Conservation (phyloP, 2,113 vertebrate genomes). For the Sinocyclocheilus maitianheensis region DNA sequence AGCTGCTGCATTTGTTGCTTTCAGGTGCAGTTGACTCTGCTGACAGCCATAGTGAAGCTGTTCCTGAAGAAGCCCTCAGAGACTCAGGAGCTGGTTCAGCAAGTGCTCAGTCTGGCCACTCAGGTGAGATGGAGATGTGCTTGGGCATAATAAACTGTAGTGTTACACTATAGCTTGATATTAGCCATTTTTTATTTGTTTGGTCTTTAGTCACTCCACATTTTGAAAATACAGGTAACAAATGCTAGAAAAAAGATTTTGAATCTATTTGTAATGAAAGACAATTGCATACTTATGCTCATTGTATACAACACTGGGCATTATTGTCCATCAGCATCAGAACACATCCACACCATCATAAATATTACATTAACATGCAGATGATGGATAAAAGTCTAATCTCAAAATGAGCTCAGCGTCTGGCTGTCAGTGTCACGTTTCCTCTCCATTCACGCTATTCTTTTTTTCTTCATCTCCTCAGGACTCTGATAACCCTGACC, state of each 20-base stretch:
- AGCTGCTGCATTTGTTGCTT: not conserved
- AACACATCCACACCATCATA: not conserved
- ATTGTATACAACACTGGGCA: not conserved
- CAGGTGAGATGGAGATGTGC: slow-evolving; percentile 81
- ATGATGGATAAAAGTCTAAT: not conserved
- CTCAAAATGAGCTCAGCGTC: not conserved
- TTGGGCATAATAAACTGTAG: not conserved
- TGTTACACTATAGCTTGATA: not conserved
- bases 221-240: not conserved
- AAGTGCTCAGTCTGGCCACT: slow-evolving; percentile 94
- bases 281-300: not conserved
- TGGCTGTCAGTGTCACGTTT: not conserved
- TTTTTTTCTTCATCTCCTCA: slow-evolving; percentile 59
- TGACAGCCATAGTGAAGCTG: slow-evolving; percentile 95
- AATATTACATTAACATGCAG: not conserved
- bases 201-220: not conserved
- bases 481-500: slow-evolving; percentile 98
- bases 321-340: not conserved
- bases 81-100: slow-evolving; percentile 95
- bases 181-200: not conserved
- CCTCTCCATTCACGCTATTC: not conserved
- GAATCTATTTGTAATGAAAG: not conserved
- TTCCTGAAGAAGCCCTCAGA: slow-evolving; percentile 97
- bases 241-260: not conserved
- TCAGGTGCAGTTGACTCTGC: slow-evolving; percentile 92